Conservation (phyloP, 2,113 vertebrate species). For the Ptychochromis oligacanthus region DNA sequence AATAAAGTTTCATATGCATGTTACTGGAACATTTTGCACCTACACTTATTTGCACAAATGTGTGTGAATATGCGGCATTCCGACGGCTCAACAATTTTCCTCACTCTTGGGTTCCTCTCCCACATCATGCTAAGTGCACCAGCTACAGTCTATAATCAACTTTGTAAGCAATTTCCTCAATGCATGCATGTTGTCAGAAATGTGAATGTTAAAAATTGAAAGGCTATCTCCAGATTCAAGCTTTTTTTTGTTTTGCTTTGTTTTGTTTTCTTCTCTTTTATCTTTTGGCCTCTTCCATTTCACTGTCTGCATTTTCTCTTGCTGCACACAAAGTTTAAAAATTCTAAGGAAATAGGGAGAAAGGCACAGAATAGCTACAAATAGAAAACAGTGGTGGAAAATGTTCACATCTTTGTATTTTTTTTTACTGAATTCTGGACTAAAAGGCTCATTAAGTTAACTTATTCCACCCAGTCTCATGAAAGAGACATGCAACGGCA, state of each 20-base stretch:
- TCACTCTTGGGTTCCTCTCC: slow-evolving; percentile 59
- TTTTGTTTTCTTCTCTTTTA: background rate
- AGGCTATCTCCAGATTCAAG: background rate
- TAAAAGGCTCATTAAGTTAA: slow-evolving; percentile 1
- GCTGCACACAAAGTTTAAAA: background rate
- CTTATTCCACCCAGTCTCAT: background rate
- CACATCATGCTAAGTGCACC: slow-evolving; percentile 62
- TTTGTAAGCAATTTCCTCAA: slow-evolving; percentile 55
- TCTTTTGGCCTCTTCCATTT: background rate
- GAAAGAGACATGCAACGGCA: background rate
- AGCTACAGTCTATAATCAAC: slow-evolving; percentile 72
- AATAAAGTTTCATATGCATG: background rate
- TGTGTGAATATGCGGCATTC: slow-evolving; percentile 26
- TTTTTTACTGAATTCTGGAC: background rate
- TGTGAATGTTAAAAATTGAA: slow-evolving; percentile 38
- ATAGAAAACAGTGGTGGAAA: background rate
- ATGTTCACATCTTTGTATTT: background rate
- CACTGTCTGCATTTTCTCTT: background rate
- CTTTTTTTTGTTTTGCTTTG: background rate
- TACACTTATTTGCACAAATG: slow-evolving; percentile 14
- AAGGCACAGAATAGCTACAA: background rate
- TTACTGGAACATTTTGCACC: background rate
- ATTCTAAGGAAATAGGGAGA: background rate
- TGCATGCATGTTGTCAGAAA: slow-evolving; percentile 43
- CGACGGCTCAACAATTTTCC: slow-evolving; percentile 57